phyloP scores from a whole-genome alignment of 1,140 invertebrate species.

The Drosophila seguyi region DNA sequence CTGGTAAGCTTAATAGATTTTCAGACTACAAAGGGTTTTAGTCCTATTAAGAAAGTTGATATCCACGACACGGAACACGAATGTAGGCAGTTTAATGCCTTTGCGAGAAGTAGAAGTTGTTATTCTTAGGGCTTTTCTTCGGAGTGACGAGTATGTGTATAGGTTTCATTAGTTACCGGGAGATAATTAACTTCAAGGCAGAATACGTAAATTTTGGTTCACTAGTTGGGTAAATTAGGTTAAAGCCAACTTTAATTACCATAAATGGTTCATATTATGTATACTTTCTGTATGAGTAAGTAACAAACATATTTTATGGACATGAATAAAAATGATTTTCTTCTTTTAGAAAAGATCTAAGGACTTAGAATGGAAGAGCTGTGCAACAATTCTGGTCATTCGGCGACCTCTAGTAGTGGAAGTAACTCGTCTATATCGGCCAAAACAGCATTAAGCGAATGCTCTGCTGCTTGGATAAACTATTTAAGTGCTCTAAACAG shows the following conservation, averaged over 20 bases:
- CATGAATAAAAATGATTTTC: not conserved
- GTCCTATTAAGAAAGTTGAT: not conserved
- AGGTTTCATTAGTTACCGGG: not conserved
- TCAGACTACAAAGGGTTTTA: not conserved
- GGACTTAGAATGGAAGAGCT: conserved; percentile 39
- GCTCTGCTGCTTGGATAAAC: conserved; percentile 88
- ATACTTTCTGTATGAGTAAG: not conserved
- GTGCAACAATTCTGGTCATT: conserved; percentile 51
- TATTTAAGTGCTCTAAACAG: conserved; percentile 83
- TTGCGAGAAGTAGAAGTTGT: not conserved
- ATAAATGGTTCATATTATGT: no score
- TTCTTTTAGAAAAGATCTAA: not conserved
- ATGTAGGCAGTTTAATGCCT: not conserved
- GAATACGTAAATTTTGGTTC: not conserved
- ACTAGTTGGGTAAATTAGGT: not conserved
- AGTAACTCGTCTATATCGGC: conserved; percentile 67
- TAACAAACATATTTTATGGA: not conserved
- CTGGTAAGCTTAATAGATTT: not conserved
- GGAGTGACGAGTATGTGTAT: not conserved
- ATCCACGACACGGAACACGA: no score
- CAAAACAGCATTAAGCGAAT: conserved; percentile 84
- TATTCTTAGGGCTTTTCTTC: not conserved
- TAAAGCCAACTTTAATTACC: not conserved
- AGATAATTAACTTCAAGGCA: conserved; percentile 1
- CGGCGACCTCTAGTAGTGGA: conserved; percentile 53